phyloP scores from a whole-genome alignment of 2,888 invertebrate genomes.

The Argyresthia goedartella region DNA sequence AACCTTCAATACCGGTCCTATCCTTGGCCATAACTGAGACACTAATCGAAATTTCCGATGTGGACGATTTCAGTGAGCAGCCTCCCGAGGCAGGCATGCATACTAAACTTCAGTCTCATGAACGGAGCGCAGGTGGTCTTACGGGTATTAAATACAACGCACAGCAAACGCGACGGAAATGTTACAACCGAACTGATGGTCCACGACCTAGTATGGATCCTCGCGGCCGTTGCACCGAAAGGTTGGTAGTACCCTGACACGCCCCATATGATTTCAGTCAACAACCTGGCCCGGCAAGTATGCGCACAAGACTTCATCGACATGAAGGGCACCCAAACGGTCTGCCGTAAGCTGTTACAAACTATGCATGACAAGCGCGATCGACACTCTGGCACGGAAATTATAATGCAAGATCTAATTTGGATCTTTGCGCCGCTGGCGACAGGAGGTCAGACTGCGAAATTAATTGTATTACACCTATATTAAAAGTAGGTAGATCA shows the following conservation, averaged over 20 bases:
- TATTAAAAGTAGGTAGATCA: no score
- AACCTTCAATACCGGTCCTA: no score
- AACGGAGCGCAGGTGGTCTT: conserved; percentile 72
- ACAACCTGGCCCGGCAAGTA: conserved; percentile 48
- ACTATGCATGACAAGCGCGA: conserved; percentile 60
- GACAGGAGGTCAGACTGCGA: conserved; percentile 57
- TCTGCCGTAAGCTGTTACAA: conserved; percentile 58
- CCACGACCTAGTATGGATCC: conserved; percentile 73
- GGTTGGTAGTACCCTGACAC: conserved; percentile 35
- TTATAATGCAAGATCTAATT: conserved; percentile 64
- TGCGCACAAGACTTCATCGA: conserved; percentile 60
- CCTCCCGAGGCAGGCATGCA: conserved; percentile 57
- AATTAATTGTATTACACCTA: no score
- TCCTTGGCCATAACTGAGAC: no score
- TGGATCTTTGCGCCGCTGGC: conserved; percentile 70
- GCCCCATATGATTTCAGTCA: conserved; percentile 42
- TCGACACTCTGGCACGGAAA: conserved; percentile 46
- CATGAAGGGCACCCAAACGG: conserved; percentile 61
- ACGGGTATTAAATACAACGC: conserved; percentile 62
- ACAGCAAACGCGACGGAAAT: conserved; percentile 63
- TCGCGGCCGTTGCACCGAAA: conserved; percentile 70
- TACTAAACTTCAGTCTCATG: conserved; percentile 61
- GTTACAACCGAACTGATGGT: conserved; percentile 64
- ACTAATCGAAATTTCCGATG: no score
- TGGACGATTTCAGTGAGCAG: conserved; percentile 59